These are phyloP conservation scores for Pteruthius melanotis DNA, from an alignment of 2,113 vertebrate genomes.

Conservation along the genomic window DNA sequence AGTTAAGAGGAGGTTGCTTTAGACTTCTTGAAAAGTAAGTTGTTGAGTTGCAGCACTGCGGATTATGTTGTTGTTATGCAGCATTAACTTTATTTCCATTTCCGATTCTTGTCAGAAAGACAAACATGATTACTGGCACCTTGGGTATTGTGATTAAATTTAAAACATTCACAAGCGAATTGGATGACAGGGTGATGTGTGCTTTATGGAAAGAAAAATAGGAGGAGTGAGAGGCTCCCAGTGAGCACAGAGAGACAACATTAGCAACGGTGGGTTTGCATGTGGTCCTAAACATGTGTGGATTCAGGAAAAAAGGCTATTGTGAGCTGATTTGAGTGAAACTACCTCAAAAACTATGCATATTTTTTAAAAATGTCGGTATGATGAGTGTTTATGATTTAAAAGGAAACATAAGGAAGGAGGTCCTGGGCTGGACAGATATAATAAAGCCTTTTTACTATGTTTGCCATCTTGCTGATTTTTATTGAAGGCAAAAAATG, in stretches of 20 bases:
- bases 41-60: not conserved
- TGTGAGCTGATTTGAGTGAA: not conserved
- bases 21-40: not conserved
- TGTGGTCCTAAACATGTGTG: not conserved
- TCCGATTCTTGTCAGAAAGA: not conserved
- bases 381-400: not conserved
- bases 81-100: not conserved
- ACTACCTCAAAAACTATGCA: not conserved
- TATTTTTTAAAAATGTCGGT: not conserved
- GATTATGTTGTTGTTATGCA: not conserved
- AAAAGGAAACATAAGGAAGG: not conserved
- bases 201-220: not conserved
- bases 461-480: not conserved
- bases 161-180: not conserved
- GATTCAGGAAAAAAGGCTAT: not conserved
- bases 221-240: not conserved
- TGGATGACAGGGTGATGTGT: not conserved
- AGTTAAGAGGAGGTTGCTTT: not conserved
- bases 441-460: not conserved
- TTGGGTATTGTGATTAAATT: slow-evolving; percentile 1
- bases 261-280: not conserved
- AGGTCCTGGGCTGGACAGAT: not conserved
- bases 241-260: not conserved
- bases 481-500: not conserved
- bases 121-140: not conserved